Percentiles rank a stretch among this genome's conserved stretches.
phyloP scores from a whole-genome alignment of 1,140 invertebrate genomes.

The Nephila pilipes region DNA sequence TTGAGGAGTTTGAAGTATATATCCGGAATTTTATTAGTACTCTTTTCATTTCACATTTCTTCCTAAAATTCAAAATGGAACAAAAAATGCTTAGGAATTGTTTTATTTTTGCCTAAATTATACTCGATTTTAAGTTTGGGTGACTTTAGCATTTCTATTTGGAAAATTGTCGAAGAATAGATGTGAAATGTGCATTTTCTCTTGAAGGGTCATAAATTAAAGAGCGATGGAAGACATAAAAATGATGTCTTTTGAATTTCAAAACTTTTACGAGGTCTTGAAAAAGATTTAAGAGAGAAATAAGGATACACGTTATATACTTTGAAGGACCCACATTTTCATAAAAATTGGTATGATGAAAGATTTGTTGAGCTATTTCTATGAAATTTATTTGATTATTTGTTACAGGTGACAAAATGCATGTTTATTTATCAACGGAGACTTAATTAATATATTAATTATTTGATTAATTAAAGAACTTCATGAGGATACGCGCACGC shows the following conservation, averaged over 20 bases:
- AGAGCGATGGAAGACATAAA: not conserved
- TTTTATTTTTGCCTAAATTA: not conserved
- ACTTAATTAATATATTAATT: no score
- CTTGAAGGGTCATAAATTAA: slow-evolving; percentile 23
- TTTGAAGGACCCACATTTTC: not conserved
- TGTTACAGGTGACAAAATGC: no score
- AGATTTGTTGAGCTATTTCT: no score
- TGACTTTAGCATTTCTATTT: slow-evolving; percentile 3
- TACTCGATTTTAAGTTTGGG: not conserved
- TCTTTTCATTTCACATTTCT: not conserved
- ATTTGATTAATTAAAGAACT: no score
- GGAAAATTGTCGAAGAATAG: not conserved
- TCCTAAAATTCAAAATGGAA: slow-evolving; percentile 1
- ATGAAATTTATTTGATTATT: no score
- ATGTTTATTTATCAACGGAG: no score
- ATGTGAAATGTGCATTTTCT: not conserved
- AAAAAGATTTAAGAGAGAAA: not conserved
- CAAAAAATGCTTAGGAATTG: not conserved
- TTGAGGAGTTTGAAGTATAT: slow-evolving; percentile 39
- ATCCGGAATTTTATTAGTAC: not conserved
- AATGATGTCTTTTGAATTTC: not conserved
- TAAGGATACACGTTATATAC: not conserved
- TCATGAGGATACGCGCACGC: no score
- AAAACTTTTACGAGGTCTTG: not conserved
- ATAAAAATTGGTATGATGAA: not conserved